Percentiles rank a stretch among this genome's conserved stretches.
Conservation (phyloP, 2,888 invertebrate species). For the Smittia aterrima region DNA sequence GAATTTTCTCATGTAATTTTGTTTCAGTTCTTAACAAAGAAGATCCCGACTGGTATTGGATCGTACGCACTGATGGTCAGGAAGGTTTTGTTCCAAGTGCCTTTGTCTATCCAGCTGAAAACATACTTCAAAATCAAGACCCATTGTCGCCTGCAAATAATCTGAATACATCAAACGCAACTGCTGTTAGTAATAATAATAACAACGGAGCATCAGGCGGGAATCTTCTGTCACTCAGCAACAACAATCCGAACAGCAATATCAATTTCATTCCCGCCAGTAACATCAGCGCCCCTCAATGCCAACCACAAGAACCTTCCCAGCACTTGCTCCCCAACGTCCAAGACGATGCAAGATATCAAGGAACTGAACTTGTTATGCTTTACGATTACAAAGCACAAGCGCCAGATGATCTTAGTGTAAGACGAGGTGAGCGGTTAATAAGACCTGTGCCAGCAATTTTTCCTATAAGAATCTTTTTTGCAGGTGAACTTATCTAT, state of each 20-base stretch:
- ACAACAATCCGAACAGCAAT: constrained; percentile 10
- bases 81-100: constrained; percentile 95
- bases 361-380: constrained; percentile 90
- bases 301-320: constrained; percentile 33
- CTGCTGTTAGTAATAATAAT: constrained; percentile 45
- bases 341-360: constrained; percentile 69
- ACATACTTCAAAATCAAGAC: constrained; percentile 61
- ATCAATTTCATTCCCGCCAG: neutral
- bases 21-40: constrained; percentile 79
- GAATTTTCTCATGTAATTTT: constrained; percentile 9
- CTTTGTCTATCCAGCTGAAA: constrained; percentile 87
- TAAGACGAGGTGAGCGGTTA: constrained; percentile 67
- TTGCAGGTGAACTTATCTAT: constrained; percentile 78
- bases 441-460: neutral
- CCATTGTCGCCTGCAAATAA: constrained; percentile 48
- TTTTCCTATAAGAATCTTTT: neutral
- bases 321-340: constrained; percentile 48
- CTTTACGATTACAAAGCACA: constrained; percentile 94
- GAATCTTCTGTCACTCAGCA: constrained; percentile 27
- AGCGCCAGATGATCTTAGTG: constrained; percentile 88
- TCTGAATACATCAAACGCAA: constrained; percentile 41
- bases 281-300: neutral
- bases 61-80: constrained; percentile 85
- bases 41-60: constrained; percentile 97
- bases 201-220: constrained; percentile 44